These are phyloP conservation scores for Silurus lanzhouensis DNA, from an alignment of 2,797 vertebrate genomes.

Conservation along the genomic window DNA sequence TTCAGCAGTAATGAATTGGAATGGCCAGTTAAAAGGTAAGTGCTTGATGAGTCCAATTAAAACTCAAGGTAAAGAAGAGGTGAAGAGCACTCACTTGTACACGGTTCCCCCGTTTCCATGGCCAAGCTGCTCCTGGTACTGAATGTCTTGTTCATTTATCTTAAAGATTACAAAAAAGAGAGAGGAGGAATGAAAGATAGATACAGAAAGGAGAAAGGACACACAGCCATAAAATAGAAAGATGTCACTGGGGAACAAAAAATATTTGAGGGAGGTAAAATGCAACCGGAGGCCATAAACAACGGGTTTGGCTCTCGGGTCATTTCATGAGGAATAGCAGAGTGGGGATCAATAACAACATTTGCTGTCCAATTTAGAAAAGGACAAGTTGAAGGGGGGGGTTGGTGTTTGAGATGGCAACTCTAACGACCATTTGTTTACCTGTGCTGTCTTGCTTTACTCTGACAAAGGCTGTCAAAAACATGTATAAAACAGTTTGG, in stretches of 20 bases:
- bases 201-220: slow-evolving; percentile 21
- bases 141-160: slow-evolving; percentile 98
- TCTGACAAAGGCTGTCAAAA: slow-evolving; percentile 92
- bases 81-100: slow-evolving; percentile 87
- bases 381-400: slow-evolving; percentile 77
- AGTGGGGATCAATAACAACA: slow-evolving; percentile 92
- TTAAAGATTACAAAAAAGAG: slow-evolving; percentile 61
- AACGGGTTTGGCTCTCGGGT: slow-evolving; percentile 82
- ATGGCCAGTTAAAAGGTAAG: slow-evolving; percentile 39
- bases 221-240: slow-evolving; percentile 44
- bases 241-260: slow-evolving; percentile 50
- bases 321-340: slow-evolving; percentile 89
- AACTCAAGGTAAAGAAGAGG: slow-evolving; percentile 47
- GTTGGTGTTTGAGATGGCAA: slow-evolving; percentile 77
- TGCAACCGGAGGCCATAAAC: slow-evolving; percentile 87
- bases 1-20: slow-evolving; percentile 25
- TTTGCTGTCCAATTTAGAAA: slow-evolving; percentile 96
- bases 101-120: slow-evolving; percentile 97
- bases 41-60: slow-evolving; percentile 47
- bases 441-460: slow-evolving; percentile 83
- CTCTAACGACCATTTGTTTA: slow-evolving; percentile 92
- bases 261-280: slow-evolving; percentile 70
- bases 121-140: slow-evolving; percentile 95
- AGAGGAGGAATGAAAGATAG: slow-evolving; percentile 58
- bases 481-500: slow-evolving; percentile 79